A percentile compares a stretch with the other conserved stretches of the same genome.
Conservation (phyloP, 2,113 vertebrate genomes). For the Panthera leo region DNA sequence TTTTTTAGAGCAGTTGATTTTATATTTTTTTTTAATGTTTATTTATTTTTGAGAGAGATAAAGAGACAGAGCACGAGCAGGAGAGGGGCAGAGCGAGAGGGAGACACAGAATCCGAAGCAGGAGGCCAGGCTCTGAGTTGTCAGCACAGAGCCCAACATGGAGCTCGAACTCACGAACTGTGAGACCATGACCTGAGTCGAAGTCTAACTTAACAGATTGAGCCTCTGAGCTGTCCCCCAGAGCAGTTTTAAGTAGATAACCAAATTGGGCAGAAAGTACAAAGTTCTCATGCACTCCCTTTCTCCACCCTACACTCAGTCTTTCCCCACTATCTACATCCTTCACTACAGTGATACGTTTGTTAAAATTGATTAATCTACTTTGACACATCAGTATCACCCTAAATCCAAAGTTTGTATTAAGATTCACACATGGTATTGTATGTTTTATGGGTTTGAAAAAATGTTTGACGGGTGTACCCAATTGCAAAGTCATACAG, state of each 20-base stretch:
- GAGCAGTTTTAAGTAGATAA: not conserved
- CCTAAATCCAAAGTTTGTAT: not conserved
- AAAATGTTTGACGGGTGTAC: not conserved
- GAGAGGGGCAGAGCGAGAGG: too few species aligned
- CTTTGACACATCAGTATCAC: not conserved
- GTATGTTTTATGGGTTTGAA: not conserved
- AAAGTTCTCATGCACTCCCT: not conserved
- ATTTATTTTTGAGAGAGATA: too few species aligned
- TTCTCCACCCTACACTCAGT: not conserved
- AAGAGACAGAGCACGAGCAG: too few species aligned
- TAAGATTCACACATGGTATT: not conserved
- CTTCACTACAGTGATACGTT: not conserved
- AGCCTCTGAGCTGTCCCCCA: too few species aligned
- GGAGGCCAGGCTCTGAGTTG: too few species aligned
- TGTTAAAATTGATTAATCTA: not conserved
- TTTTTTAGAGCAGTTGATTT: not conserved
- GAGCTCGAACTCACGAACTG: too few species aligned
- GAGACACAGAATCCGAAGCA: too few species aligned
- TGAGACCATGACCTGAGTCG: too few species aligned
- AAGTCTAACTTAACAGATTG: too few species aligned
- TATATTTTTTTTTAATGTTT: too few species aligned
- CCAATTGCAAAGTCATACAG: not conserved
- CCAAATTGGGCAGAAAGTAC: not conserved
- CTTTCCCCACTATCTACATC: not conserved
- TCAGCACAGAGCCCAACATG: too few species aligned